Evolutionary conservation across 35 echinoderm and acorn worm species (phyloP), one percentile per base, ranked within the genome.

Genomic region (Lytechinus pictus): DNA sequence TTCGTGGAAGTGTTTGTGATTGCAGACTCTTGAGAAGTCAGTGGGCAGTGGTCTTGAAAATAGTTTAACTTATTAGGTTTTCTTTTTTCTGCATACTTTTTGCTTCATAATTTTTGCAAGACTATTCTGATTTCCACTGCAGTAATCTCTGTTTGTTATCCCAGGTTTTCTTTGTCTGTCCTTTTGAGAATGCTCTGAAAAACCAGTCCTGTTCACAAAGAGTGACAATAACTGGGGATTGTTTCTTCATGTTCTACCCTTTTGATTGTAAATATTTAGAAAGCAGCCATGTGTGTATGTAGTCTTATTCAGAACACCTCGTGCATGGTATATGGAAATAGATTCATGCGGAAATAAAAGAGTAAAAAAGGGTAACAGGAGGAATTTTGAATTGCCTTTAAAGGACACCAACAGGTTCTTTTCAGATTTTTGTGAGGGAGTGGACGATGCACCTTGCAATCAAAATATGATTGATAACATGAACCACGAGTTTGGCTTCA

Each of bases 231-330:
- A 79, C 66, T 79, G 66, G n/a, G 66, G 66, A 79, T 79, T 79
- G n/a, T 79, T 24, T n/a, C 21, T 79, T 24, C 66, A 79, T 79
- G 66, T 79, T 79, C 66, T 79, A 14, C 16, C n/a, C 19, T 24
- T 79, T 79, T 79, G 66, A 16, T 24, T 79, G 66, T 79, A 79
- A 79, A 79, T 79, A 79, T 79, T 79, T 79, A 79, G 66, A 79
- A 79, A 79, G 66, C 66, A 79, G 66, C 8, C 66, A 79, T n/a
- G 66, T 79, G 66, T 79, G 66, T 24, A 24, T 79, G n/a, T 16
- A 79, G 19, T 24, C 66, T 24, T 79, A 79, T 79, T 79, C 66
- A 79, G 6, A 19, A 6, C 66, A 8, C 66, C 6, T 24, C 66
- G n/a, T 79, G 66, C 66, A 79, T 79, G 66, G n/a, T 79, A n/a